phyloP scores from a whole-genome alignment of 2,113 vertebrate genomes.

The Pleuronectes platessa region DNA sequence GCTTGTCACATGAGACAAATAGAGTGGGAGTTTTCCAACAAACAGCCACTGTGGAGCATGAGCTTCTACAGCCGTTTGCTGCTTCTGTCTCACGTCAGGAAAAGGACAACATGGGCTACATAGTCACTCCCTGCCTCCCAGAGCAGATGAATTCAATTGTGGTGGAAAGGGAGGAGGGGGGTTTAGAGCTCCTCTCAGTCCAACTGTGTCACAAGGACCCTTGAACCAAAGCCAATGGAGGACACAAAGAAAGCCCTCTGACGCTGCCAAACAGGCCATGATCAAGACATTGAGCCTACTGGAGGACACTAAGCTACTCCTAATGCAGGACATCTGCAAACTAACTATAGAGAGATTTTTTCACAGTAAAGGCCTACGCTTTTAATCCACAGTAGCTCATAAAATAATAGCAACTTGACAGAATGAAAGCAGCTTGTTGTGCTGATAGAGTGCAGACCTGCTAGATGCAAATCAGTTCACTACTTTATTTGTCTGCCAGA shows the following conservation, averaged over 20 bases:
- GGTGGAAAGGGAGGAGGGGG: neutral
- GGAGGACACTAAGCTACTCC: slow-evolving; percentile 30
- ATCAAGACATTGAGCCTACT: slow-evolving; percentile 17
- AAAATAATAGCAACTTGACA: too few species aligned
- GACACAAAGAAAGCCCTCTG: slow-evolving; percentile 57
- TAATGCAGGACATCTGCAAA: slow-evolving; percentile 19
- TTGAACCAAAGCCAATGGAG: slow-evolving; percentile 49
- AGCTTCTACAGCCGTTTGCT: slow-evolving; percentile 1
- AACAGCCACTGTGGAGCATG: slow-evolving; percentile 24
- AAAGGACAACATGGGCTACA: slow-evolving; percentile 31
- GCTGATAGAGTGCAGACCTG: too few species aligned
- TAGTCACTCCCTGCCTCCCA: slow-evolving; percentile 30
- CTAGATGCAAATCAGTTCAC: too few species aligned
- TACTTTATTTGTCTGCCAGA: too few species aligned
- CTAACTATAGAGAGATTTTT: neutral
- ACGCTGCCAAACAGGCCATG: slow-evolving; percentile 24
- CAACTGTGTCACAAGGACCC: slow-evolving; percentile 57
- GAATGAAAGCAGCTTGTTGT: too few species aligned
- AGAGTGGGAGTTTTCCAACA: slow-evolving; percentile 28
- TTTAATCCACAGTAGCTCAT: too few species aligned
- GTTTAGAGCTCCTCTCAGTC: slow-evolving; percentile 45
- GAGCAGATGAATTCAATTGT: slow-evolving; percentile 42
- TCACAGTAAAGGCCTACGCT: neutral
- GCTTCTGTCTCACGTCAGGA: slow-evolving; percentile 25
- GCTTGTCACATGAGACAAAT: slow-evolving; percentile 26